Conservation (phyloP, 2,888 invertebrate species). For the Drosophila melanosoma region DNA sequence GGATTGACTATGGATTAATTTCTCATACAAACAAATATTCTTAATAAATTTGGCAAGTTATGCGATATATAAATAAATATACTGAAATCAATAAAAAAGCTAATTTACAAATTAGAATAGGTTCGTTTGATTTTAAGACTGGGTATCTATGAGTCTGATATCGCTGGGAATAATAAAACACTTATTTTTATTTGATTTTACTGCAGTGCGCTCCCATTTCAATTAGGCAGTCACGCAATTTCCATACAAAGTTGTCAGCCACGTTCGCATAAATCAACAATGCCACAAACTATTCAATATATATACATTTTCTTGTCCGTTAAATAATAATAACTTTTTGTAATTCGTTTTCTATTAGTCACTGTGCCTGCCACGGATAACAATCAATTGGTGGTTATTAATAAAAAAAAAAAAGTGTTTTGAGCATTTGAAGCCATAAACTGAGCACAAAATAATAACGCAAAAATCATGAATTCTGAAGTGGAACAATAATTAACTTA, state of each 20-base stretch:
- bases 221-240: constrained; percentile 79
- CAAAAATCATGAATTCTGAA: neutral
- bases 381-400: constrained; percentile 17
- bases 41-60: neutral
- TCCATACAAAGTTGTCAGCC: constrained; percentile 71
- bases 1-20: neutral
- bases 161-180: neutral
- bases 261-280: constrained; percentile 65
- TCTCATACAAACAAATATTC: neutral
- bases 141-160: constrained; percentile 21
- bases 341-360: neutral
- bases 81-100: neutral
- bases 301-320: constrained; percentile 19
- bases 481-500: constrained; percentile 17
- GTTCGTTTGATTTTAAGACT: neutral
- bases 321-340: constrained; percentile 41
- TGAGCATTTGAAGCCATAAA: neutral
- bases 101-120: too few species aligned
- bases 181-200: constrained; percentile 6
- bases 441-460: neutral
- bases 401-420: neutral
- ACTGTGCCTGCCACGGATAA: constrained; percentile 1
- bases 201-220: constrained; percentile 48
- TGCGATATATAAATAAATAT: too few species aligned
- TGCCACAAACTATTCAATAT: constrained; percentile 29